Percentiles rank a stretch among this genome's conserved stretches.
Conservation (phyloP, 2,888 invertebrate genomes). For the Prenolepis imparis region DNA sequence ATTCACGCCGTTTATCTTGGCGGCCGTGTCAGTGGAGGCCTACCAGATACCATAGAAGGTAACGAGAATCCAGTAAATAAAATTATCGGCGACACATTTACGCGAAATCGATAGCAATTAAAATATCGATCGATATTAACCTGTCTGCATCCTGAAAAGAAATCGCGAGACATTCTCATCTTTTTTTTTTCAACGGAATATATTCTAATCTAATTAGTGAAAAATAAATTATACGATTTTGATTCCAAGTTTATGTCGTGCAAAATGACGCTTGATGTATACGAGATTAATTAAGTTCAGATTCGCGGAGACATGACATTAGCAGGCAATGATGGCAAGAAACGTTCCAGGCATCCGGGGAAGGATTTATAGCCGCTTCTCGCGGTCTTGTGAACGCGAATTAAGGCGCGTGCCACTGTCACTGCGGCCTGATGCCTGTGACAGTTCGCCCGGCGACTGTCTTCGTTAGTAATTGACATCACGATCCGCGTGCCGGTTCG, state of each 20-base stretch:
- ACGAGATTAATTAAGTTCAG: constrained; percentile 71
- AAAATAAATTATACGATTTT: neutral
- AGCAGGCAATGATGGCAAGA: constrained; percentile 68
- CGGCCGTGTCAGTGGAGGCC: constrained; percentile 52
- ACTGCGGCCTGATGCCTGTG: constrained; percentile 61
- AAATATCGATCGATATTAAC: constrained; percentile 62
- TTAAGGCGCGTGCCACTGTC: constrained; percentile 76
- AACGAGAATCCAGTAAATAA: constrained; percentile 68
- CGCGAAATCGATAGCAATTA: constrained; percentile 72
- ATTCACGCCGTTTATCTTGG: constrained; percentile 74
- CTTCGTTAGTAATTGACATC: constrained; percentile 81
- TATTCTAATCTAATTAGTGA: neutral
- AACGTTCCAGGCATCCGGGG: constrained; percentile 65
- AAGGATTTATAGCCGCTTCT: constrained; percentile 70
- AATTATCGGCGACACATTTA: constrained; percentile 73
- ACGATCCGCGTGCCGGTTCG: constrained; percentile 67
- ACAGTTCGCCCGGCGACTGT: constrained; percentile 73
- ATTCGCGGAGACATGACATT: constrained; percentile 62
- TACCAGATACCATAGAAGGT: constrained; percentile 59
- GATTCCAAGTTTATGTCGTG: neutral
- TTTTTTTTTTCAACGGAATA: neutral
- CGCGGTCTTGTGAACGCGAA: constrained; percentile 62
- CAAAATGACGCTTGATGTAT: constrained; percentile 5
- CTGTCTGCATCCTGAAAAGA: neutral
- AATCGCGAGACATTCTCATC: neutral